Evolutionary conservation across 2,113 vertebrate species (phyloP).

Genomic region (Rousettus leschenaultii): DNA sequence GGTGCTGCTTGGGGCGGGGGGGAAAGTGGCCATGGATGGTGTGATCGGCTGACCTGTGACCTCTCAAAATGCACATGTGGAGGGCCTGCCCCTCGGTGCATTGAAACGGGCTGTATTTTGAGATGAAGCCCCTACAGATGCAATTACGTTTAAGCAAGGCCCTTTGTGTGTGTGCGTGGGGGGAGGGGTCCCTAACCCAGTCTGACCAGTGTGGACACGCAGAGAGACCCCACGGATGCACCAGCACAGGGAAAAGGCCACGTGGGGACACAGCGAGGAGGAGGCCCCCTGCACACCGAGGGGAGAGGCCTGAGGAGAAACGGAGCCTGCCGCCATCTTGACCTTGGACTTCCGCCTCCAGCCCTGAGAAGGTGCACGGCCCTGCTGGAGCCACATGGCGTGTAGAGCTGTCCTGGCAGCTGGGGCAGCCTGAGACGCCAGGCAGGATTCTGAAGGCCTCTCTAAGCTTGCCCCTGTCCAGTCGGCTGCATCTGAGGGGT

Average conservation of each 20-base stretch:
- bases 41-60: accelerated
- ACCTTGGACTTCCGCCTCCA: background rate
- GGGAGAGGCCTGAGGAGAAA: too few relatives aligned
- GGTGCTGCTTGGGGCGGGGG: too few relatives aligned
- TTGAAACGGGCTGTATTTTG: accelerated
- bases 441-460: background rate
- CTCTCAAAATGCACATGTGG: background rate
- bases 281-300: accelerated
- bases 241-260: accelerated
- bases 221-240: background rate
- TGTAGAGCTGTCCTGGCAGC: accelerated
- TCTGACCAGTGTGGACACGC: accelerated
- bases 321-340: accelerated
- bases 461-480: background rate
- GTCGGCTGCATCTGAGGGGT: background rate
- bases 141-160: background rate
- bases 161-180: too few relatives aligned
- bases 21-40: accelerated
- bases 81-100: accelerated
- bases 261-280: accelerated
- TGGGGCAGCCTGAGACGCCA: accelerated
- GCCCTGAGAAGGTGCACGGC: accelerated
- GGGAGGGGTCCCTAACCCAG: accelerated
- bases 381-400: accelerated
- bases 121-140: too few relatives aligned